Conservation (phyloP, 2,888 invertebrate species). For the Crioceris asparagi region DNA sequence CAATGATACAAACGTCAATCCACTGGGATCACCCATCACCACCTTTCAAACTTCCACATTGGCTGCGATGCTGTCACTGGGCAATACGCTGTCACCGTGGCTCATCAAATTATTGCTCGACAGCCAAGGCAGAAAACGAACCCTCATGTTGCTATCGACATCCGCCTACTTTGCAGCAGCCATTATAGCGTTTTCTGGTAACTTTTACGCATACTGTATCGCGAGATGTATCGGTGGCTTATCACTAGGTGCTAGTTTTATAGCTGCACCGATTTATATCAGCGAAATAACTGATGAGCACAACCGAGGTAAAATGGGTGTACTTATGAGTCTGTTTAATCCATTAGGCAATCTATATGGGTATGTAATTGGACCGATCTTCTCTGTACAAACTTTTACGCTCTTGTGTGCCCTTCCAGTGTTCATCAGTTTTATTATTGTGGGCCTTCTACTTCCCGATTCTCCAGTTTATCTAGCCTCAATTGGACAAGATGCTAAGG, state of each 20-base stretch:
- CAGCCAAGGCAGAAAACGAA: slow-evolving; percentile 6
- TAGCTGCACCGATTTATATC: slow-evolving; percentile 63
- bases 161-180: background rate
- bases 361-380: slow-evolving; percentile 19
- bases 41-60: slow-evolving; percentile 7
- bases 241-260: background rate
- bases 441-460: slow-evolving; percentile 19
- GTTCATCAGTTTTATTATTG: slow-evolving; percentile 14
- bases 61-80: slow-evolving; percentile 3
- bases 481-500: slow-evolving; percentile 46
- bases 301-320: slow-evolving; percentile 57
- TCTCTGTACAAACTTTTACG: slow-evolving; percentile 17
- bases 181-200: background rate
- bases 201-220: background rate
- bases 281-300: slow-evolving; percentile 75
- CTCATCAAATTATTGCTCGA: slow-evolving; percentile 6
- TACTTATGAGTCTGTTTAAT: slow-evolving; percentile 33
- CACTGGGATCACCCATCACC: slow-evolving; percentile 8
- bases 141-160: background rate
- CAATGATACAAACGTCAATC: slow-evolving; percentile 6
- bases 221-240: background rate
- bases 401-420: slow-evolving; percentile 18
- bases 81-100: slow-evolving; percentile 4
- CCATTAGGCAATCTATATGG: slow-evolving; percentile 20
- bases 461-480: slow-evolving; percentile 20